A percentile compares a stretch with the other conserved stretches of the same genome.
Conservation (phyloP, 1,140 invertebrate species). For the Chlorops oryzae region DNA sequence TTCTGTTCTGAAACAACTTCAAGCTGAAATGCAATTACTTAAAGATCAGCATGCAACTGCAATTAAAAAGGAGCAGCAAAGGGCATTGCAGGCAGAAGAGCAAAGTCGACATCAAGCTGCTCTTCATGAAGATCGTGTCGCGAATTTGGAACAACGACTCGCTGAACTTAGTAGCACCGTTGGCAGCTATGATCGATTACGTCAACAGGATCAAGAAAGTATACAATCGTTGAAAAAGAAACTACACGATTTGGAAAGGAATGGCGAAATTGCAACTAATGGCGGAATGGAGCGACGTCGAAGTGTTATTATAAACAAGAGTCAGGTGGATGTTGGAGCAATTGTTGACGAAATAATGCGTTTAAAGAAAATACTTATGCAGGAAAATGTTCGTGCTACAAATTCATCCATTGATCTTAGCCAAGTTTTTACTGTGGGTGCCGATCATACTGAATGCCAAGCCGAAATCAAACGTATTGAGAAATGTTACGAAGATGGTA, state of each 20-base stretch:
- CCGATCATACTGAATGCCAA: constrained; percentile 43
- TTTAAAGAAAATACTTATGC: constrained; percentile 52
- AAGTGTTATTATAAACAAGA: background rate
- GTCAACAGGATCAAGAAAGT: constrained; percentile 66
- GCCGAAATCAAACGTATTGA: constrained; percentile 51
- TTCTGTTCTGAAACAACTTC: constrained; percentile 59
- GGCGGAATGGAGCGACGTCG: constrained; percentile 1
- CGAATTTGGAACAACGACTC: constrained; percentile 67
- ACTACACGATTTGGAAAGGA: constrained; percentile 29
- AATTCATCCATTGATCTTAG: constrained; percentile 52
- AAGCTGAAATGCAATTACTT: constrained; percentile 63
- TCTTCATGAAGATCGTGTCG: constrained; percentile 68
- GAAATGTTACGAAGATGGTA: constrained; percentile 44
- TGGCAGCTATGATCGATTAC: constrained; percentile 68
- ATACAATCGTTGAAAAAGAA: constrained; percentile 65
- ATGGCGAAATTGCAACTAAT: too few relatives aligned
- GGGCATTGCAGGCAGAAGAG: constrained; percentile 60
- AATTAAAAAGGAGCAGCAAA: constrained; percentile 49
- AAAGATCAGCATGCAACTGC: constrained; percentile 65
- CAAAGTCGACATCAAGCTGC: constrained; percentile 60
- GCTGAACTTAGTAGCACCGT: constrained; percentile 74
- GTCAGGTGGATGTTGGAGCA: constrained; percentile 21
- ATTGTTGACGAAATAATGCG: constrained; percentile 54
- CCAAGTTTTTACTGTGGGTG: constrained; percentile 46
- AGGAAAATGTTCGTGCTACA: constrained; percentile 52